Conservation (phyloP, 2,888 invertebrate genomes). For the Thymelicus acteon region DNA sequence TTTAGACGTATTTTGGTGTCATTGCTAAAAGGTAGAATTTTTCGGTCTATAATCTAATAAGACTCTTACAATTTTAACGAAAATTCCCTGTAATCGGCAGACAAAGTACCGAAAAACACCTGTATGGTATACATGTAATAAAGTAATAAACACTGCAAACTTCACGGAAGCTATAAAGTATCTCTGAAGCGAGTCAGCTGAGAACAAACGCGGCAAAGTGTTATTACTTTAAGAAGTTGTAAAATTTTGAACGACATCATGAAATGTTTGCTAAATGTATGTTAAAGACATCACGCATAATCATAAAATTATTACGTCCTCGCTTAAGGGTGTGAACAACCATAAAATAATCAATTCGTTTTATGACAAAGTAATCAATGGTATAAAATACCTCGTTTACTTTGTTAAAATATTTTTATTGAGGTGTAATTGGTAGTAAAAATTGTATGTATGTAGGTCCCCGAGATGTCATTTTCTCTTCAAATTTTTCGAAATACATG, state of each 20-base stretch:
- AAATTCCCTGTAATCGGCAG: no score
- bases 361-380: background rate
- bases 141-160: background rate
- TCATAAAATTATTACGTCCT: background rate
- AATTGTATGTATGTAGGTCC: no score
- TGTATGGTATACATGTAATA: background rate
- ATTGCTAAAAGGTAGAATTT: no score
- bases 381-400: background rate
- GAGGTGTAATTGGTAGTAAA: background rate
- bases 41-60: no score
- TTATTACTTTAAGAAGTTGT: background rate
- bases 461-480: no score
- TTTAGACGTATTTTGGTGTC: no score
- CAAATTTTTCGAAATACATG: no score
- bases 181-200: background rate
- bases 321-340: conserved; percentile 2
- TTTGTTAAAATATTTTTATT: background rate
- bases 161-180: background rate
- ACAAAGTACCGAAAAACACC: no score
- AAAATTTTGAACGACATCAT: conserved; percentile 3
- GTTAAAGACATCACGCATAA: background rate
- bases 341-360: background rate
- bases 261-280: conserved; percentile 1
- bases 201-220: background rate
- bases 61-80: no score